Evolutionary conservation across 2,888 invertebrate species (phyloP), one percentile per base, ranked within the genome.

Genomic region (Oscheius sp.): DNA sequence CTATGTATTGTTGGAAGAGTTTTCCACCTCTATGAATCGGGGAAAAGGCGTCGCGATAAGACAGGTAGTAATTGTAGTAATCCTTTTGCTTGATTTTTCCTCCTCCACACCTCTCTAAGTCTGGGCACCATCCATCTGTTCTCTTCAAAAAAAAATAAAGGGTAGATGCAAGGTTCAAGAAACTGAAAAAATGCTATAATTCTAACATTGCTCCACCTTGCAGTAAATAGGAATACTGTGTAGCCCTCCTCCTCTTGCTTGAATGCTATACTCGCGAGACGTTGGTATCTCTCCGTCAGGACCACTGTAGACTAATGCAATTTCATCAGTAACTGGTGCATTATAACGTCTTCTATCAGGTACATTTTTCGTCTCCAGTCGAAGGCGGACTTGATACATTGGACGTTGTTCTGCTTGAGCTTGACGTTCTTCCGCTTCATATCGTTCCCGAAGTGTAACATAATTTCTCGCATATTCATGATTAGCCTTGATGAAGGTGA

Each of bases 111-210:
- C 1, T 33, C 51, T 36, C 45, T 17, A 64, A 17, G 44, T 50
- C 57, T 2, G 44, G 32, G 20, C 69, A 45, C 78, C 74, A 83
- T 54, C 82, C 82, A 44, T 57, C n/a, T 65, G 12, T 63, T 61
- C 22, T 77, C 81, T 4, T 28, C 8, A 26, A 82, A 75, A 68
- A 86, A 87, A 28, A 86, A 82, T 0, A 87, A 0, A 0, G 86
- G 86, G 74, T 88, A 88, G 73, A 86, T 78, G 24, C 87, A 77
- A 2, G 87, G 83, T 75, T 87, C 87, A 72, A 86, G 85, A 38
- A 75, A 44, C 49, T 49, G 24, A 22, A 49, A 24, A 49, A 17
- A n/a, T n/a, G n/a, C n/a, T n/a, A n/a, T n/a, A n/a, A n/a, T n/a
- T n/a, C n/a, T n/a, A n/a, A n/a, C n/a, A n/a, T n/a, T n/a, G n/a